phyloP scores from a whole-genome alignment of 2,113 vertebrate genomes.

The Oenanthe oenanthe region DNA sequence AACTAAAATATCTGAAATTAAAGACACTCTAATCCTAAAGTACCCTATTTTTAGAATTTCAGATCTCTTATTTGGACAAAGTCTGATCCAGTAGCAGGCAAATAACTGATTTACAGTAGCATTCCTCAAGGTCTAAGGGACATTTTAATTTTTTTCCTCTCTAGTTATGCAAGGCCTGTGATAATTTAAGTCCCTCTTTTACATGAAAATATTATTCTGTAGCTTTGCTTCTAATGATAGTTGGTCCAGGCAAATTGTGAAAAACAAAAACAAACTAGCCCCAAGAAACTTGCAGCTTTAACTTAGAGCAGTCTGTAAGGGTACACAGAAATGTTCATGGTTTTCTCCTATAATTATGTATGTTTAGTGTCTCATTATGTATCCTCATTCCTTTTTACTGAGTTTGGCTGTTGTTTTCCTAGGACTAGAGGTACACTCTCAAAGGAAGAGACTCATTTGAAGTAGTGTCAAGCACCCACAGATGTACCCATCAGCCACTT shows the following conservation, averaged over 20 bases:
- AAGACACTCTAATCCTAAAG: background rate
- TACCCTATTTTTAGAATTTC: background rate
- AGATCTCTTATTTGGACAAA: background rate
- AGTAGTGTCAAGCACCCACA: background rate
- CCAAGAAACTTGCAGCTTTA: background rate
- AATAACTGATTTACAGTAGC: background rate
- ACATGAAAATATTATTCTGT: background rate
- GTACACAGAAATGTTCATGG: background rate
- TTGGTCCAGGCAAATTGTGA: background rate
- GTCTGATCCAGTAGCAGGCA: background rate
- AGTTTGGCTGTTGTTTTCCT: background rate
- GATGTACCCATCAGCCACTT: background rate
- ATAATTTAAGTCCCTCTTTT: background rate
- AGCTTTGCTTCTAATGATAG: background rate
- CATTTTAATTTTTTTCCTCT: background rate
- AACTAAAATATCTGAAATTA: background rate
- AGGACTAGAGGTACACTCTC: background rate
- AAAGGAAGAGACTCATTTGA: background rate
- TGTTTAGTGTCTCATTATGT: background rate
- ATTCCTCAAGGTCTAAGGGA: background rate
- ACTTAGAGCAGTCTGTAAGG: background rate
- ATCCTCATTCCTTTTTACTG: background rate
- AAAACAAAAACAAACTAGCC: background rate
- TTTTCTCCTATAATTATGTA: background rate
- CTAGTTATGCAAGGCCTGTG: background rate